Conservation (phyloP, 2,888 invertebrate species). For the Napeogenes inachia region DNA sequence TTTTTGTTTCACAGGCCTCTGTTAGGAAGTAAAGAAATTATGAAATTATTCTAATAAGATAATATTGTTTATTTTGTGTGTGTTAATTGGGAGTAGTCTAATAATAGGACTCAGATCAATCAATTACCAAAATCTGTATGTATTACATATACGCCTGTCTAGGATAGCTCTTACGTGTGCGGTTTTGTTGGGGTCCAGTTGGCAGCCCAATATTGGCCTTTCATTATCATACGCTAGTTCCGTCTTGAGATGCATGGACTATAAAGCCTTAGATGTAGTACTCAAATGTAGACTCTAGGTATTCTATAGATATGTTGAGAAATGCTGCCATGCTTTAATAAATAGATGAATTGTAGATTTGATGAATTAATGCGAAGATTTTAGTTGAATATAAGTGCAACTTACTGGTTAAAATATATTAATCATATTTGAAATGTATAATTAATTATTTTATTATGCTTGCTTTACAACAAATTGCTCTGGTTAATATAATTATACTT, state of each 20-base stretch:
- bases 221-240: slow-evolving; percentile 53
- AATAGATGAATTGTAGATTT: not conserved
- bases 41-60: slow-evolving; percentile 8
- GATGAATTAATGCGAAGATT: too few species aligned
- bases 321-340: not conserved
- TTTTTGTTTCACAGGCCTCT: not conserved
- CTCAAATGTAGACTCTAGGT: too few species aligned
- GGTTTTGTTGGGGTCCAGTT: slow-evolving; percentile 68
- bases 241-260: slow-evolving; percentile 34
- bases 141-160: not conserved
- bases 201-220: slow-evolving; percentile 60
- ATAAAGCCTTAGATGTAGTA: slow-evolving; percentile 9
- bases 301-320: too few species aligned
- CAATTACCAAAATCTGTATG: not conserved
- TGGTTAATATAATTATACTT: not conserved
- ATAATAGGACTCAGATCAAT: not conserved
- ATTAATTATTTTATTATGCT: not conserved
- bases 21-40: not conserved
- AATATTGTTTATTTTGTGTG: not conserved
- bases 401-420: too few species aligned
- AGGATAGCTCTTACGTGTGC: slow-evolving; percentile 55
- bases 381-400: too few species aligned
- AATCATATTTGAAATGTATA: too few species aligned
- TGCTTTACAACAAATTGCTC: not conserved
- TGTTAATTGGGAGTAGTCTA: not conserved